Evolutionary conservation across 2,797 vertebrate genomes (phyloP).

Genomic region (Xenopus petersii): DNA sequence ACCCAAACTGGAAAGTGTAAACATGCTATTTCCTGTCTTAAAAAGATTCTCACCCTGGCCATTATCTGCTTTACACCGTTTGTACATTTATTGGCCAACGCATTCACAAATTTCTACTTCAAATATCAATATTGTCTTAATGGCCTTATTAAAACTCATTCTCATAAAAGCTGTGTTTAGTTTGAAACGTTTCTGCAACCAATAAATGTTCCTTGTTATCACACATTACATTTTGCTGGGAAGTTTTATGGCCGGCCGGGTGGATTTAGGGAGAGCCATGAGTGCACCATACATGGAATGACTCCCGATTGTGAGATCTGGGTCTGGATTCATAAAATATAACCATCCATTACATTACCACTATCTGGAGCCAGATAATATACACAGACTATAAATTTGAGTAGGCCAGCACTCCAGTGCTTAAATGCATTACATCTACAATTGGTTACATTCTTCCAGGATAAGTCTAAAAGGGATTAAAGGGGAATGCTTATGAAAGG

Average conservation of each 20-base stretch:
- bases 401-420: slow-evolving; percentile 57
- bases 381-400: slow-evolving; percentile 89
- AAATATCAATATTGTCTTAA: slow-evolving; percentile 45
- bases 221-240: slow-evolving; percentile 56
- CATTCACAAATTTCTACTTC: slow-evolving; percentile 52
- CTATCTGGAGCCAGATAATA: slow-evolving; percentile 86
- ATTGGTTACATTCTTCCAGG: slow-evolving; percentile 61
- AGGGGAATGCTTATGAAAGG: slow-evolving; percentile 56
- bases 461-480: slow-evolving; percentile 55
- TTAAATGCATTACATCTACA: slow-evolving; percentile 56
- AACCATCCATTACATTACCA: slow-evolving; percentile 69
- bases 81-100: slow-evolving; percentile 41
- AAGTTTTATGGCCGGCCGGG: slow-evolving; percentile 61
- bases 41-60: background rate
- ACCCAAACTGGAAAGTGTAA: too few relatives aligned
- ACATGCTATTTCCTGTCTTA: background rate
- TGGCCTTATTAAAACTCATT: slow-evolving; percentile 45
- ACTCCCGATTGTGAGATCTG: slow-evolving; percentile 59
- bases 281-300: slow-evolving; percentile 72
- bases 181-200: slow-evolving; percentile 55
- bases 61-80: slow-evolving; percentile 24
- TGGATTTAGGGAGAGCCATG: slow-evolving; percentile 59
- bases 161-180: slow-evolving; percentile 60
- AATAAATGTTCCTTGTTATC: slow-evolving; percentile 61
- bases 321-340: slow-evolving; percentile 71